Evolutionary conservation across 2,797 vertebrate species (phyloP), one percentile per base, ranked within the genome.

Genomic region (Picus viridis): DNA sequence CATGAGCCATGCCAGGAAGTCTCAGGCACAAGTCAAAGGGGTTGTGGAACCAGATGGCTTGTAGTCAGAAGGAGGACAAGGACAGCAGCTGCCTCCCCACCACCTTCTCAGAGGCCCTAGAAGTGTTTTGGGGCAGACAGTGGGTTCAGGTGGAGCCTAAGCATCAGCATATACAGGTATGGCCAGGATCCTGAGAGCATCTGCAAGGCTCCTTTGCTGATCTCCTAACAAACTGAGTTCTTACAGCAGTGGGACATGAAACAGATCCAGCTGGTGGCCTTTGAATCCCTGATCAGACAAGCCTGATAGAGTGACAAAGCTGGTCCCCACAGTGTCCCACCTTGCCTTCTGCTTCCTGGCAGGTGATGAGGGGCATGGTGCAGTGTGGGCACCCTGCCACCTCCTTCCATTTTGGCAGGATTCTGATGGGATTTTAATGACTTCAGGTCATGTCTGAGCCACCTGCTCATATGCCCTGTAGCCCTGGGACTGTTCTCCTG

Each of bases 351-450:
- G 68, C 89, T 90, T 93, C 63, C 80, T 9, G 7, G 70, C 62
- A 93, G 86, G 77, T 5, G 20, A 72, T 8, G 6, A 67, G 76
- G 63, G 65, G 64, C 58, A 39, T 2, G 6, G 69, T 5, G 3
- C 6, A 10, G 82, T 2, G 6, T 22, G 41, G 96, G 75, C 72
- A 89, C 67, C 82, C 84, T 32, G 36, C 70, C 72, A 49, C 88
- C 56, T 77, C 32, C 73, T 83, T 69, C 83, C 3, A 1, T 91
- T 81, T 92, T 51, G 47, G 64, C 89, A 82, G 10, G 63, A 72
- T 92, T 93, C 43, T 41, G 65, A 90, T 91, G 93, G 90, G 93
- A 90, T 96, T 97, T 97, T 95, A 95, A 91, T 95, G 96, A 94
- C 92, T 93, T 89, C 90, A 90, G 87, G 68, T 96, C n/a, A 9